Percentiles rank a stretch among this genome's conserved stretches.
These are phyloP conservation scores for Euzophera pinguis DNA, from an alignment of 2,888 invertebrate species.

Conservation along the genomic window DNA sequence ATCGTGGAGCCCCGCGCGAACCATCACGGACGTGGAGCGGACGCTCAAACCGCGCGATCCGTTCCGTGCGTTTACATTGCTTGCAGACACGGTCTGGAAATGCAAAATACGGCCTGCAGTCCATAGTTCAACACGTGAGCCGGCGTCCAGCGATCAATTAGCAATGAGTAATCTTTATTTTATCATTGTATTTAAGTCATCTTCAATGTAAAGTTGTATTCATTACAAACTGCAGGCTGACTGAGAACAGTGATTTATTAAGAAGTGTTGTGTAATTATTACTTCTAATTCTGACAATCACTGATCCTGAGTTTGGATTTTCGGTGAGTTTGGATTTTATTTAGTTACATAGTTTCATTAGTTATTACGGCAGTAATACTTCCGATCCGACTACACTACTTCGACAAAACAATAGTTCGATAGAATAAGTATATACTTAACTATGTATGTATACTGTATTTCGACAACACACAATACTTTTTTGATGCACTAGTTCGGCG, in stretches of 20 bases:
- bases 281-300: too few relatives aligned
- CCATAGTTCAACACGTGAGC: conserved; percentile 56
- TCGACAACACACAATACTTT: too few relatives aligned
- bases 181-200: conserved; percentile 7
- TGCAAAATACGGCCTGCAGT: background rate
- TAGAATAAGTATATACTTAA: too few relatives aligned
- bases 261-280: too few relatives aligned
- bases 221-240: background rate
- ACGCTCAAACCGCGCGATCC: conserved; percentile 30
- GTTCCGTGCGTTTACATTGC: conserved; percentile 12
- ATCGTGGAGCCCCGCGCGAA: conserved; percentile 41
- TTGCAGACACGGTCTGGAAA: conserved; percentile 17
- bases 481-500: too few relatives aligned
- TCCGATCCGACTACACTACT: too few relatives aligned
- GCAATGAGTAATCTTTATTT: conserved; percentile 6
- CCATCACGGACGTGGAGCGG: conserved; percentile 15
- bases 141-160: conserved; percentile 19
- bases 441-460: too few relatives aligned
- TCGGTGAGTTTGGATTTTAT: too few relatives aligned
- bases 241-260: background rate
- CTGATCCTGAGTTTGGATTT: too few relatives aligned
- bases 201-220: background rate
- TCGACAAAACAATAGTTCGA: too few relatives aligned
- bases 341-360: too few relatives aligned
- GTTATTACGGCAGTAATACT: too few relatives aligned